phyloP scores from a whole-genome alignment of 2,888 invertebrate genomes.

The Spodoptera exigua region DNA sequence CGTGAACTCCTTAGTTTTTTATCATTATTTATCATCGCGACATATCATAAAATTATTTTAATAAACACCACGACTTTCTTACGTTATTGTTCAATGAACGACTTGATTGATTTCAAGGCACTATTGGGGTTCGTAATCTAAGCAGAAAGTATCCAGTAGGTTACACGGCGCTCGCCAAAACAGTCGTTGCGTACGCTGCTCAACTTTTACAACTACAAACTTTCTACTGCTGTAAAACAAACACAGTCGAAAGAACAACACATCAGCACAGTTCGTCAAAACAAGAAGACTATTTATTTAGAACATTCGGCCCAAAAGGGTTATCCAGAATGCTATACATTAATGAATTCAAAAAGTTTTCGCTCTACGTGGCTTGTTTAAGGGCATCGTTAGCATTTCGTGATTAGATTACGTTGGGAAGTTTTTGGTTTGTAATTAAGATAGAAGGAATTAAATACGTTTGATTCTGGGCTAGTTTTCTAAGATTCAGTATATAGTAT shows the following conservation, averaged over 20 bases:
- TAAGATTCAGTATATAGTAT: conserved; percentile 10
- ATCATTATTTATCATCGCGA: no score
- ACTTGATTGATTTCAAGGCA: no score
- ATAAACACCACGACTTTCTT: no score
- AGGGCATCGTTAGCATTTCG: conserved; percentile 42
- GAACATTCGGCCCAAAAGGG: conserved; percentile 21
- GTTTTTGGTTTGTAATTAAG: conserved; percentile 52
- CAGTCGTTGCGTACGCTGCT: no score
- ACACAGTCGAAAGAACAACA: conserved; percentile 12
- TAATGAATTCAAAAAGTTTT: conserved; percentile 54
- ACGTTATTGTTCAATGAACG: no score
- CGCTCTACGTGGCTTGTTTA: conserved; percentile 56
- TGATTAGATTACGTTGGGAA: conserved; percentile 50
- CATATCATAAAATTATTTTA: no score
- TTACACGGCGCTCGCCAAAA: no score
- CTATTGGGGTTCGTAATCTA: no score
- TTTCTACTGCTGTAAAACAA: background rate
- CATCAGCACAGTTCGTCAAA: conserved; percentile 21
- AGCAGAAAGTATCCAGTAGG: no score
- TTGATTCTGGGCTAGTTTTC: conserved; percentile 20
- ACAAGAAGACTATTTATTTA: conserved; percentile 29
- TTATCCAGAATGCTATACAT: conserved; percentile 41
- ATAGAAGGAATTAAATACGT: conserved; percentile 35
- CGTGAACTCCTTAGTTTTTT: no score
- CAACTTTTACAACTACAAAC: no score